A percentile compares a stretch with the other conserved stretches of the same genome.
Conservation (phyloP, 2,797 vertebrate genomes). For the Coreius guichenoti region DNA sequence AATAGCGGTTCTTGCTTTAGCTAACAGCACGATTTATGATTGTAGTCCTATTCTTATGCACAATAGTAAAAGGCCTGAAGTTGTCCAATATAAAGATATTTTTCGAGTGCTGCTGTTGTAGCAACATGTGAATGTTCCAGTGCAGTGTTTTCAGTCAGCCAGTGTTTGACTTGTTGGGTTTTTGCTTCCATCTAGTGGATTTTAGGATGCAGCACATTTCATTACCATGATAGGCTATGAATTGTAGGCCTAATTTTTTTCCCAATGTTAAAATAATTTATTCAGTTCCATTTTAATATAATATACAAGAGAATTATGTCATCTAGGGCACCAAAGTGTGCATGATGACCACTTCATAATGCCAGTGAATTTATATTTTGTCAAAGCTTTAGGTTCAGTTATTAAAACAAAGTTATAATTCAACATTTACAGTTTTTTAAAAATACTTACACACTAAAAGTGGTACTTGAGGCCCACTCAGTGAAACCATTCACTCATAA, state of each 20-base stretch:
- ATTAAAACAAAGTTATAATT: not conserved
- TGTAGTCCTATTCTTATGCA: not conserved
- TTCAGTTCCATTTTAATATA: not conserved
- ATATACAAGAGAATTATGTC: too few relatives aligned
- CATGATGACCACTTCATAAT: too few relatives aligned
- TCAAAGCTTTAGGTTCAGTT: not conserved
- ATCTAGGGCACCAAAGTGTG: too few relatives aligned
- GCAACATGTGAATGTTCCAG: not conserved
- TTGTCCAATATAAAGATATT: not conserved
- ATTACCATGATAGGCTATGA: not conserved
- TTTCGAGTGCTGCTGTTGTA: not conserved
- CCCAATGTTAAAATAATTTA: not conserved
- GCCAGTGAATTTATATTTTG: not conserved
- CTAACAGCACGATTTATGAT: not conserved
- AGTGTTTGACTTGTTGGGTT: slow-evolving; percentile 5
- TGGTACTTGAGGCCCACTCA: too few relatives aligned
- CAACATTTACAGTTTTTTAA: too few relatives aligned
- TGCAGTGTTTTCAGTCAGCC: not conserved
- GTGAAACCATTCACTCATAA: too few relatives aligned
- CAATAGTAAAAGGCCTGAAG: not conserved
- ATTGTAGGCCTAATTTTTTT: too few relatives aligned
- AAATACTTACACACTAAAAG: too few relatives aligned
- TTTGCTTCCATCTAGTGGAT: slow-evolving; percentile 62
- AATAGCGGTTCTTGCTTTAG: not conserved
- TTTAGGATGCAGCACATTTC: slow-evolving; percentile 14